Percentiles rank a stretch among this genome's conserved stretches.
Conservation (phyloP, 1,140 invertebrate genomes). For the Caerostris extrusa region DNA sequence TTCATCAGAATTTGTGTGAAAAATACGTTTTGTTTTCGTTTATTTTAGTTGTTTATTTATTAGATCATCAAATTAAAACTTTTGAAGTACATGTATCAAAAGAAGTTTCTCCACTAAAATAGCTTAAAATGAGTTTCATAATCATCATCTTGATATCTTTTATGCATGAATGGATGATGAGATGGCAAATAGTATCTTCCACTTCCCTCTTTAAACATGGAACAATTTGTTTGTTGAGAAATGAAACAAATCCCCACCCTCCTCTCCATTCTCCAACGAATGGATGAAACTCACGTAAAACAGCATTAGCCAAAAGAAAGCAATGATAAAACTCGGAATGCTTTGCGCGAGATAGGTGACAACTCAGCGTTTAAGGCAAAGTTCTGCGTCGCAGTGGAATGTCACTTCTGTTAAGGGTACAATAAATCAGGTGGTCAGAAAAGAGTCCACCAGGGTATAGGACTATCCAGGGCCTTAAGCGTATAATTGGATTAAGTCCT, state of each 20-base stretch:
- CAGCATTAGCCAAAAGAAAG: neutral
- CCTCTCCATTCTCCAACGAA: neutral
- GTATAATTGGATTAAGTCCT: constrained; percentile 74
- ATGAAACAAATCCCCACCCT: neutral
- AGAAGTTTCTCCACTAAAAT: too few species aligned
- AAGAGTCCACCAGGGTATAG: constrained; percentile 62
- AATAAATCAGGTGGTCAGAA: constrained; percentile 74
- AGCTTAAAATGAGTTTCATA: too few species aligned
- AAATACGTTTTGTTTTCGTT: too few species aligned
- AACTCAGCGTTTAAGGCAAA: constrained; percentile 63
- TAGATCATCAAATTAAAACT: too few species aligned
- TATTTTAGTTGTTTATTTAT: too few species aligned
- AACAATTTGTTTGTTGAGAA: too few species aligned
- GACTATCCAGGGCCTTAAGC: constrained; percentile 59
- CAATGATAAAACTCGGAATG: constrained; percentile 10
- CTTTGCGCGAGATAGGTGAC: constrained; percentile 48
- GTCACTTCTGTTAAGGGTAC: constrained; percentile 64
- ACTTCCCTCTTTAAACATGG: too few species aligned
- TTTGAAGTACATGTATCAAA: too few species aligned
- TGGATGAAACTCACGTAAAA: neutral
- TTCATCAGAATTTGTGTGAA: too few species aligned
- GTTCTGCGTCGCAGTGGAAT: constrained; percentile 43
- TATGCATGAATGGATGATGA: too few species aligned
- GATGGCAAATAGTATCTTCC: too few species aligned
- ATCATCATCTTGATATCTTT: too few species aligned